Evolutionary conservation across 1,140 invertebrate genomes (phyloP), one percentile per base, ranked within the genome.

Genomic region (Cydia amplana): DNA sequence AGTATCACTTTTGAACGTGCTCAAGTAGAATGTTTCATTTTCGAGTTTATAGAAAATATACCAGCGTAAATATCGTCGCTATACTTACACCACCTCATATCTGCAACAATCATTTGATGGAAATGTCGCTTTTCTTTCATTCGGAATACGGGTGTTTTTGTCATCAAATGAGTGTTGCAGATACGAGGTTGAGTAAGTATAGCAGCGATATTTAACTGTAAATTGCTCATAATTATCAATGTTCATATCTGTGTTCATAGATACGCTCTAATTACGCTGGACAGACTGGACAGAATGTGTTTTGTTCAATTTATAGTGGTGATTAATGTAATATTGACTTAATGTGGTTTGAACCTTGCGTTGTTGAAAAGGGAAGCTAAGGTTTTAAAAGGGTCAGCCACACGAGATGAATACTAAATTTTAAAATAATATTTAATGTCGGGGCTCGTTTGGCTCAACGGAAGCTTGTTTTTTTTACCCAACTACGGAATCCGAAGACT

Each of bases 161-260:
- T n/a, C n/a, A n/a, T n/a, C n/a, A n/a, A n/a, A n/a, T n/a, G n/a
- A n/a, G n/a, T n/a, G n/a, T n/a, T n/a, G n/a, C n/a, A n/a, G n/a
- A n/a, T n/a, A n/a, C n/a, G n/a, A n/a, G n/a, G n/a, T n/a, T n/a
- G n/a, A n/a, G n/a, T n/a, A n/a, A n/a, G n/a, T n/a, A n/a, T n/a
- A n/a, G n/a, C n/a, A n/a, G n/a, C n/a, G n/a, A n/a, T 3, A 51
- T 60, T 60, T 60, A 60, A 60, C 51, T 20, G 51, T 60, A 60
- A 60, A 60, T 60, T 9, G 51, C 9, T 60, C 6, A 60, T n/a
- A n/a, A n/a, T n/a, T 20, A 60, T 20, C 4, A 7, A 2, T 20
- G 18, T 60, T 60, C 18, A 16, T 9, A 60, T 60, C 51, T 60
- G 51, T 60, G 51, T 60, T 18, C 51, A 60, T 23, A 20, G 55